Base-by-base conservation (phyloP, 2,888 invertebrate species). In the Cheilosia soror region DNA sequence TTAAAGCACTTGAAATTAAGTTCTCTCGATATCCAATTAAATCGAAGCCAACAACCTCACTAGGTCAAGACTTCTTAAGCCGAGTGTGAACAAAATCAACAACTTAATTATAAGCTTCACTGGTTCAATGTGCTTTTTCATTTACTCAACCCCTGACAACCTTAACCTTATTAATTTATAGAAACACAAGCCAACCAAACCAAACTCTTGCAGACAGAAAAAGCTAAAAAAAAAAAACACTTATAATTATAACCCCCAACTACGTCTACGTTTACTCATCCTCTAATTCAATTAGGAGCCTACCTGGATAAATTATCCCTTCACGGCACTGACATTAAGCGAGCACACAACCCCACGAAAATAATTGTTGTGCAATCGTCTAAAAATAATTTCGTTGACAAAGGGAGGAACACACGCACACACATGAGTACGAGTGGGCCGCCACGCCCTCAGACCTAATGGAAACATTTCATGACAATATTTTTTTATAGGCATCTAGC, bases 361-460 rank as follows among this genome's bases (percentile, higher is more conserved):
- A 57, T 75, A 75, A 75, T 75, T 75, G 37, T 76, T 77, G 76
- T 77, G 76, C 76, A 77, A 77, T 77, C 76, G 76, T 77, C 76
- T 77, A 77, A 68, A 68, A 68, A 77, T 68, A 77, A 77, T 68
- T 77, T 31, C 53, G 58, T 76, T 76, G 65, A 66, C 75, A 66
- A 66, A 76, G 75, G 66, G 27, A 51, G 25, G 27, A 76, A 65
- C 68, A 60, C 60, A 77, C 60, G 60, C 58, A 77, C 42, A 37
- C 60, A n/a, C 15, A 55, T 31, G n/a, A n/a, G 25, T 11, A 20
- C 11, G 57, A 2, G 33, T 4, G 55, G 9, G 13, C 53, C 20
- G 25, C 65, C 75, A 58, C 75, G 66, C 75, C 75, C 75, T 66
- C 75, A 66, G 57, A 40, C 27, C 58, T 66, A 66, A 66, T 76